Base-by-base conservation (phyloP, 2,113 vertebrate genomes). In the Platysteira castanea region DNA sequence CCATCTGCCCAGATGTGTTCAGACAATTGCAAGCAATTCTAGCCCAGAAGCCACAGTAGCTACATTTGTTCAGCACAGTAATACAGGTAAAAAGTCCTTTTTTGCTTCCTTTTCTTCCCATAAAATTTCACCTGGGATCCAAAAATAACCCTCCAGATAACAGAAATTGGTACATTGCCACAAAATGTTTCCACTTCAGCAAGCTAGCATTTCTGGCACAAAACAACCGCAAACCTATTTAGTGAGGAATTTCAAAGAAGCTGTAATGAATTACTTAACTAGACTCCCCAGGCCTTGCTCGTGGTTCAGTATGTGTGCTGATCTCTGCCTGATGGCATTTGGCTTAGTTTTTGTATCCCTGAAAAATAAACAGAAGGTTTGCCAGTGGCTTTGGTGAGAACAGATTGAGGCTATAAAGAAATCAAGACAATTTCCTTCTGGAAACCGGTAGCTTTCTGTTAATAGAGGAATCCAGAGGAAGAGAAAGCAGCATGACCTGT, bases 261-360 rank as follows among this genome's bases (percentile, higher is more conserved):
- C 26, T 79, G 16, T 70, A 90, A 86, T 83, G 86, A 93, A 69
- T 77, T 50, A 80, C 54, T 87, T 85, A 79, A 87, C 41, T 28
- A 30, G 63, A 44, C 57, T 83, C 94, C 63, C 67, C 75, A 90
- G 78, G 63, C 79, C 75, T 87, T 54, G 63, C 67, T 84, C 27
- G 31, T 3, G 6, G 80, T 88, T 90, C 90, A 67, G 1, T 86
- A 52, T 52, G 70, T 28, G 52, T 20, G 7, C 83, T 90, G 86
- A 90, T 90, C 88, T 87, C 82, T 93, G 85, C 92, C 67, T 95
- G 92, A 77, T 90, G 82, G 90, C 92, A 77, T 83, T 94, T 92
- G 63, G 82, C 79, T 95, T 93, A 27, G 63, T 73, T 91, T 89
- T 87, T 85, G 50, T 64, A 85, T 47, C 67, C 67, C 50, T 93